phyloP scores from a whole-genome alignment of 2,113 vertebrate genomes.

The Platichthys flesus region DNA sequence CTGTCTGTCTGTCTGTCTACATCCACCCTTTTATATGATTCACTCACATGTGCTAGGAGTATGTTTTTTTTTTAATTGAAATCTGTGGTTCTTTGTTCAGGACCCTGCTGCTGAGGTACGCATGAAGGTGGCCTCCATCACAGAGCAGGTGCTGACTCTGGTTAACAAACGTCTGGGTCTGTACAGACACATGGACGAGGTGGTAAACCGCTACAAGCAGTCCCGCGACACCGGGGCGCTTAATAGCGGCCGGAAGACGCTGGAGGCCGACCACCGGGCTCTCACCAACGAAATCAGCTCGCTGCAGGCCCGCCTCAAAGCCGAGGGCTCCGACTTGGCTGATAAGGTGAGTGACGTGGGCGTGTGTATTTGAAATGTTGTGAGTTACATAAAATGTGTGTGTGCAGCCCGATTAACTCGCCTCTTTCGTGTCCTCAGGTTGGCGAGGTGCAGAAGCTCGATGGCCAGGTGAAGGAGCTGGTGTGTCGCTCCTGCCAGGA shows the following conservation, averaged over 20 bases:
- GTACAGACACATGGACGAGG: slow-evolving; percentile 96
- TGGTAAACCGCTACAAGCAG: slow-evolving; percentile 97
- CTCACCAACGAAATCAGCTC: slow-evolving; percentile 90
- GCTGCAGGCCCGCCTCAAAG: slow-evolving; percentile 93
- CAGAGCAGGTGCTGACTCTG: slow-evolving; percentile 95
- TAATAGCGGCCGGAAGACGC: slow-evolving; percentile 90
- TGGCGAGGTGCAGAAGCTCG: slow-evolving; percentile 95
- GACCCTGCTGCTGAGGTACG: slow-evolving; percentile 97
- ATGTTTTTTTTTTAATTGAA: neutral
- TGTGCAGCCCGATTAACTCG: neutral
- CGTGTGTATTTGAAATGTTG: neutral
- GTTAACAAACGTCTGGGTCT: slow-evolving; percentile 96
- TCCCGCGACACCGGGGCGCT: slow-evolving; percentile 91
- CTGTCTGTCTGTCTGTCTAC: neutral
- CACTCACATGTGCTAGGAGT: neutral
- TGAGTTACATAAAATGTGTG: neutral
- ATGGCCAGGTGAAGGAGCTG: slow-evolving; percentile 94
- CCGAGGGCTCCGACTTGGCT: slow-evolving; percentile 94
- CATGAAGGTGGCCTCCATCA: slow-evolving; percentile 99
- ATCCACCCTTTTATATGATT: neutral
- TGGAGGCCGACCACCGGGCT: slow-evolving; percentile 92
- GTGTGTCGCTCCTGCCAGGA: slow-evolving; percentile 91
- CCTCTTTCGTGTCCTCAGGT: slow-evolving; percentile 64
- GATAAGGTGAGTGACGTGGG: slow-evolving; percentile 87
- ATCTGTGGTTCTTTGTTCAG: slow-evolving; percentile 68